Percentiles rank a stretch among this genome's conserved stretches.
These are phyloP conservation scores for Masticophis lateralis DNA, from an alignment of 2,797 vertebrate genomes.

Conservation along the genomic window DNA sequence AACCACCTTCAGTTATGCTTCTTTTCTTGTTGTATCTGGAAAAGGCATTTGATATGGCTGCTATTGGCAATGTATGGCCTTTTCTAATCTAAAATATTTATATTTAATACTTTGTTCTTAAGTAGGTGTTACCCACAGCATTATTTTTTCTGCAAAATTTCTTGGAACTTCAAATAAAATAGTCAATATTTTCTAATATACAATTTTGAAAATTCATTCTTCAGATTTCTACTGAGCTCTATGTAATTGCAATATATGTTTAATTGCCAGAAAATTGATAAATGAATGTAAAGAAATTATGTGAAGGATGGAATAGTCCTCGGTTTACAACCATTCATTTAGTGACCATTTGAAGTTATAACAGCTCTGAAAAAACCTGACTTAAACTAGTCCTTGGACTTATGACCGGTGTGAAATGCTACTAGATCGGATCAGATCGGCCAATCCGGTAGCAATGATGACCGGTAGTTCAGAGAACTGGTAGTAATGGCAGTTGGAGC, in stretches of 20 bases:
- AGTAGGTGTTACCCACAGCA: background rate
- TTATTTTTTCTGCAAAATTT: background rate
- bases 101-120: background rate
- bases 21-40: background rate
- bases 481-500: too few species aligned
- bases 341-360: background rate
- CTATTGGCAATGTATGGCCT: background rate
- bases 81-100: background rate
- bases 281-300: background rate
- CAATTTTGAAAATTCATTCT: background rate
- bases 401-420: too few species aligned
- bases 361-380: background rate
- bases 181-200: background rate
- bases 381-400: background rate
- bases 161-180: background rate
- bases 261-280: background rate
- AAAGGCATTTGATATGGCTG: background rate
- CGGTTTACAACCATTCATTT: background rate
- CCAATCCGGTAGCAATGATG: too few species aligned
- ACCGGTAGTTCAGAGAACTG: too few species aligned
- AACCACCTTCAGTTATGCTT: background rate
- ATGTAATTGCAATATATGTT: background rate
- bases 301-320: background rate
- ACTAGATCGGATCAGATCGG: too few species aligned
- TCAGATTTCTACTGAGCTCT: background rate